Conservation (phyloP, 2,113 vertebrate genomes). For the Tautogolabrus adspersus region DNA sequence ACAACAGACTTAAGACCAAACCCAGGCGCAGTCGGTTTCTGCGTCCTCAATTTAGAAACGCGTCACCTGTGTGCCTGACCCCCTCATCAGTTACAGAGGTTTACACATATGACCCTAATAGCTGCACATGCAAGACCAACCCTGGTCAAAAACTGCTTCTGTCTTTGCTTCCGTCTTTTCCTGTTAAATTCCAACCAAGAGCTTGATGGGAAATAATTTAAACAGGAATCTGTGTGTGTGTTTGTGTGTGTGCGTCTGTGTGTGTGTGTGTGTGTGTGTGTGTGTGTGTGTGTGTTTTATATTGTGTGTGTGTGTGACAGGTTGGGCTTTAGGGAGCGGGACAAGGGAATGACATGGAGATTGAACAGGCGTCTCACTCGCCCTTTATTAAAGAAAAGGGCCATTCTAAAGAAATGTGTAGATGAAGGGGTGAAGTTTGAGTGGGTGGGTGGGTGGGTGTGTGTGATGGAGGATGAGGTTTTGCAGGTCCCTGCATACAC, state of each 20-base stretch:
- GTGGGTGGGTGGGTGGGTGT: not conserved
- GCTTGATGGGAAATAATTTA: too few species aligned
- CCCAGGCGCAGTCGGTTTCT: too few species aligned
- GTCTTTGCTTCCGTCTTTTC: not conserved
- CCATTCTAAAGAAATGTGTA: constrained; percentile 26
- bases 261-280: not conserved
- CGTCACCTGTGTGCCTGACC: too few species aligned
- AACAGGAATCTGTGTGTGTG: not conserved
- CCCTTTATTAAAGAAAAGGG: constrained; percentile 30
- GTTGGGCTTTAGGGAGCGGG: not conserved
- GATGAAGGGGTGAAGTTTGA: constrained; percentile 10
- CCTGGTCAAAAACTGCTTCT: too few species aligned
- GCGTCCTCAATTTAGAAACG: too few species aligned
- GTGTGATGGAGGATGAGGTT: not conserved
- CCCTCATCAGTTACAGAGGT: too few species aligned
- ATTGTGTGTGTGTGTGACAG: constrained; percentile 23
- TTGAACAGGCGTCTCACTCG: constrained; percentile 22
- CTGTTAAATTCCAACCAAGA: not conserved
- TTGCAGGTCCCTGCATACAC: not conserved
- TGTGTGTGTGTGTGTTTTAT: not conserved
- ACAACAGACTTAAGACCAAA: too few species aligned
- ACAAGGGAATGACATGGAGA: constrained; percentile 25
- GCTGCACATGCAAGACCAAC: too few species aligned
- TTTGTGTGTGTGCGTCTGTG: not conserved
- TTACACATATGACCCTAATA: too few species aligned